Evolutionary conservation across 2,888 invertebrate genomes (phyloP).

Genomic region (Drosophila subsilvestris): DNA sequence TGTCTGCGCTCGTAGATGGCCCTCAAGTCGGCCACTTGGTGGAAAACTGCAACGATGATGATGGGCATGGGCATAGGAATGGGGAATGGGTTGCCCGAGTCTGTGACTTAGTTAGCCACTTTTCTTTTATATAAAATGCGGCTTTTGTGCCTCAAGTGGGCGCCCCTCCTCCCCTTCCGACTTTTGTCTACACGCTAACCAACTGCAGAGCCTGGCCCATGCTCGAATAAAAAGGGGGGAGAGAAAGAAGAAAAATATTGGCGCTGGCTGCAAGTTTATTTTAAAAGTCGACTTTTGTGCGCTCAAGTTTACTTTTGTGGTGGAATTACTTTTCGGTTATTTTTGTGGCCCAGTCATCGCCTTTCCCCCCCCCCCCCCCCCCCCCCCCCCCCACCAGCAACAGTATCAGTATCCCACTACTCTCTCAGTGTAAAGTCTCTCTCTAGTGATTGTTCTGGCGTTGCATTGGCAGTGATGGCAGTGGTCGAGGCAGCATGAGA

Average conservation of each 20-base stretch:
- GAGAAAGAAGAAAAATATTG: slow-evolving; percentile 60
- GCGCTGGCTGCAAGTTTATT: slow-evolving; percentile 73
- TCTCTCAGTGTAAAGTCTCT: neutral
- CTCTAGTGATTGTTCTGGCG: slow-evolving; percentile 69
- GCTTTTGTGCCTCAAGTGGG: slow-evolving; percentile 73
- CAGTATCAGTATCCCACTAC: neutral
- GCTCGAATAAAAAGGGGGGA: neutral
- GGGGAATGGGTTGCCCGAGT: slow-evolving; percentile 34
- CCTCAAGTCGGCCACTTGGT: slow-evolving; percentile 23
- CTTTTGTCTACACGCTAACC: slow-evolving; percentile 27
- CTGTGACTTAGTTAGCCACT: slow-evolving; percentile 78
- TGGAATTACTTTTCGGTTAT: slow-evolving; percentile 78
- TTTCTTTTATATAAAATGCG: slow-evolving; percentile 74
- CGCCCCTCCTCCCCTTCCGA: slow-evolving; percentile 12
- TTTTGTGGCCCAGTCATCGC: slow-evolving; percentile 67
- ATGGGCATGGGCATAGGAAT: slow-evolving; percentile 29
- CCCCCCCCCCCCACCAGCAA: neutral
- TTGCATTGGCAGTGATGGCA: slow-evolving; percentile 26
- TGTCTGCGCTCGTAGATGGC: neutral
- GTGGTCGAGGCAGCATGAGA: slow-evolving; percentile 16
- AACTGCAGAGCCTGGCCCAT: neutral
- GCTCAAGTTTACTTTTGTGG: slow-evolving; percentile 76
- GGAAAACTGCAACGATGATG: slow-evolving; percentile 46
- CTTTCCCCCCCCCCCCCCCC: slow-evolving; percentile 10
- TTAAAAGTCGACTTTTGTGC: slow-evolving; percentile 77